Evolutionary conservation across 1,140 invertebrate species (phyloP).

Genomic region (Drosophila ogumai): DNA sequence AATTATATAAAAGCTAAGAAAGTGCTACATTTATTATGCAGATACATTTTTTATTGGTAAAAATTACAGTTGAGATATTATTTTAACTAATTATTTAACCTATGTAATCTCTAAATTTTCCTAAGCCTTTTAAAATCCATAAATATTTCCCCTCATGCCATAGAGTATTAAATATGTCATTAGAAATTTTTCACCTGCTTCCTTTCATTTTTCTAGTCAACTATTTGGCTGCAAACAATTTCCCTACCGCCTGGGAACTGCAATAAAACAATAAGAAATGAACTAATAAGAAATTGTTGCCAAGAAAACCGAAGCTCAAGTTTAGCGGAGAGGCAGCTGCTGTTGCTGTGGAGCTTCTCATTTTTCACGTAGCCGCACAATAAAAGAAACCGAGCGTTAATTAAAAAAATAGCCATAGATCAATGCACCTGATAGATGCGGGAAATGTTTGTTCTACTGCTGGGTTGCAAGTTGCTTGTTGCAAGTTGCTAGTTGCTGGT

Average conservation of each 20-base stretch:
- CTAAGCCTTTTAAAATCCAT: neutral
- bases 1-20: neutral
- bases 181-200: constrained; percentile 4
- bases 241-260: constrained; percentile 45
- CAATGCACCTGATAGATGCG: constrained; percentile 80
- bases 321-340: constrained; percentile 25
- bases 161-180: constrained; percentile 25
- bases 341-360: constrained; percentile 40
- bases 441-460: constrained; percentile 60
- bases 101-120: neutral
- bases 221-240: constrained; percentile 35
- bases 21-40: neutral
- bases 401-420: constrained; percentile 83
- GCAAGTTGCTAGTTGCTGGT: constrained; percentile 16
- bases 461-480: constrained; percentile 26
- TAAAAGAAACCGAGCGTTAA: constrained; percentile 82
- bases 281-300: constrained; percentile 53
- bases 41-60: neutral
- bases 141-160: neutral
- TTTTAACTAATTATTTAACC: no score
- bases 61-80: neutral
- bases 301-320: constrained; percentile 37
- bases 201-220: constrained; percentile 33
- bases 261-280: constrained; percentile 54
- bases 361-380: constrained; percentile 69